Base-by-base conservation (phyloP, 1,140 invertebrate genomes). In the Alviniconcha marisindica region DNA sequence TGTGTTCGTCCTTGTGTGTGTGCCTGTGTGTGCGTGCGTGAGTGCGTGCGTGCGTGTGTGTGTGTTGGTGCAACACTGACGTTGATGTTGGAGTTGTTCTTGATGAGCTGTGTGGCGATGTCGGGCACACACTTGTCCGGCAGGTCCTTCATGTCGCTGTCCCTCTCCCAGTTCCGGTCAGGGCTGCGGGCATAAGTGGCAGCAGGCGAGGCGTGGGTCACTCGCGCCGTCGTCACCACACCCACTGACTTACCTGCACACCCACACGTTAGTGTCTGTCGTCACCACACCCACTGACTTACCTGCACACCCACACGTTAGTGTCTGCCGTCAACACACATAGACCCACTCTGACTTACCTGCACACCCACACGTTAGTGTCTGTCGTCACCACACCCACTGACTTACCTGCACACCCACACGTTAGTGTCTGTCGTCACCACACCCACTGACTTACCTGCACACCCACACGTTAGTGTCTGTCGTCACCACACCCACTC, bases 171-270 rank as follows among this genome's bases (percentile, higher is more conserved):
- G 69, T 93, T 73, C 31, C 93, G 77, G 24, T 60, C 44, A 0
- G 97, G 93, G 5, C 94, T 94, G 90, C 97, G 96, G 0, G 97
- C 96, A 90, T 98, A 99, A 0, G 96, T 89, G 0, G 96, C 96
- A 0, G 96, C 96, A 0, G 97, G 98, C 0, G 97, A 98, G 0
- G 97, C 98, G 91, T 99, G 97, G 0, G 97, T 98, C 0, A 99
- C 95, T 78, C 97, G 94, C 33, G 97, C 97, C 0, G 96, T 98
- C 0, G 97, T 98, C 2, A 98, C 97, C 73, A 99, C 95, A 28
- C 97, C 98, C 90, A 96, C 96, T 80, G 94, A 95, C 93, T 97
- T 97, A n/a, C n/a, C n/a, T 92, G 56, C 48, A 81, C 63, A 66
- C n/a, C n/a, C n/a, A n/a, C n/a, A n/a, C n/a, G n/a, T n/a, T n/a